Conservation (phyloP, 1,140 invertebrate species). For the Penaeus vannamei region DNA sequence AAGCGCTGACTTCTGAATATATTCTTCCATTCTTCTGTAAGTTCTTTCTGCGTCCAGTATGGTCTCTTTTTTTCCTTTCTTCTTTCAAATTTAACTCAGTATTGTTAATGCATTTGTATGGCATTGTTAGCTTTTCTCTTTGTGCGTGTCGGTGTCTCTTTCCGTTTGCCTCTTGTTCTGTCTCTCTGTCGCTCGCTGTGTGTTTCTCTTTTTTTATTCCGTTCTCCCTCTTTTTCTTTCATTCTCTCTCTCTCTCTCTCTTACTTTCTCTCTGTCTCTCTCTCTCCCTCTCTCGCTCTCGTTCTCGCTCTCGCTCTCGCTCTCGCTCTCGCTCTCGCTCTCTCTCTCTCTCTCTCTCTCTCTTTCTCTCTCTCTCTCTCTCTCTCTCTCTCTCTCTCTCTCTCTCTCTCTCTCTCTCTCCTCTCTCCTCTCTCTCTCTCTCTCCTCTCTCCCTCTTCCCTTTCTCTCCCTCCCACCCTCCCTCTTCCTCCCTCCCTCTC, state of each 20-base stretch:
- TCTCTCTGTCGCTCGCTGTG: not conserved
- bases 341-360: not conserved
- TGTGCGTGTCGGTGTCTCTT: too few species aligned
- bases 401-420: not conserved
- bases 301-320: too few species aligned
- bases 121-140: too few species aligned
- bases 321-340: not conserved
- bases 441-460: slow-evolving; percentile 6
- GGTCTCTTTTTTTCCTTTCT: too few species aligned
- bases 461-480: not conserved
- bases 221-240: not conserved
- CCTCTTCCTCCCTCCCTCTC: slow-evolving; percentile 18
- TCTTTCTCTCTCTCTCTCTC: slow-evolving; percentile 18
- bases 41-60: too few species aligned
- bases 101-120: too few species aligned
- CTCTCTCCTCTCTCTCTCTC: not conserved
- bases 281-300: not conserved
- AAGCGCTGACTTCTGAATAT: too few species aligned
- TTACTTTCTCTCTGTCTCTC: not conserved
- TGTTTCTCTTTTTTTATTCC: too few species aligned
- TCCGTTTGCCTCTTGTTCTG: too few species aligned
- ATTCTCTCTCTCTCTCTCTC: not conserved
- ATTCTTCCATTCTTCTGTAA: too few species aligned
- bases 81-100: too few species aligned
- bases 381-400: slow-evolving; percentile 23